These are phyloP conservation scores for Aurelia sp. DNA, from an alignment of 30 jellyfish, hydroid and myxozoan species.

Conservation along the genomic window DNA sequence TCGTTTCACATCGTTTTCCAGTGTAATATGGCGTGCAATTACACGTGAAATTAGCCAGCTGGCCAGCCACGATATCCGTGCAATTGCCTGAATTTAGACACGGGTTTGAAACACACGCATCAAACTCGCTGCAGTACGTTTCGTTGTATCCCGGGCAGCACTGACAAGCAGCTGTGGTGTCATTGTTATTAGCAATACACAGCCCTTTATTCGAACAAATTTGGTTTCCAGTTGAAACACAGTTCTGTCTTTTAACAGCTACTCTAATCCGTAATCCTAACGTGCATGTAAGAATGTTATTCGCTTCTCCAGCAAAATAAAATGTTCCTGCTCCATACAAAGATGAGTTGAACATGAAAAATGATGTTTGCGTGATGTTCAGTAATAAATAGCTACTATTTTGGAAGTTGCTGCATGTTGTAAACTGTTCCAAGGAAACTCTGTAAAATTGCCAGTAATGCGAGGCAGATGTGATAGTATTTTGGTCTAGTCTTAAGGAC, in stretches of 20 bases:
- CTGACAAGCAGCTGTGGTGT: slow-evolving; percentile 29
- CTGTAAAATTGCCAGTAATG: slow-evolving; percentile 45
- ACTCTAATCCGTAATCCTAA: slow-evolving; percentile 46
- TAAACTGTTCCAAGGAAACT: slow-evolving; percentile 30
- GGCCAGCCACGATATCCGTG: slow-evolving; percentile 64
- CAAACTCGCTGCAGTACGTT: slow-evolving; percentile 55
- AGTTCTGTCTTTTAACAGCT: slow-evolving; percentile 17
- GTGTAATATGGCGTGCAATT: slow-evolving; percentile 75
- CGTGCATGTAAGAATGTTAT: slow-evolving; percentile 32
- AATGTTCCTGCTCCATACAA: slow-evolving; percentile 27
- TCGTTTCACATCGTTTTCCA: slow-evolving; percentile 78
- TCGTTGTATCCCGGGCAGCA: slow-evolving; percentile 81
- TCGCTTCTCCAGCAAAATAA: slow-evolving; percentile 42
- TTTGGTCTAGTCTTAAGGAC: slow-evolving; percentile 18
- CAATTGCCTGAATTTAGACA: slow-evolving; percentile 87
- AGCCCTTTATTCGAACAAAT: slow-evolving; percentile 59
- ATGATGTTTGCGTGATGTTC: slow-evolving; percentile 31
- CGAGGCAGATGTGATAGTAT: neutral
- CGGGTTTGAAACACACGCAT: slow-evolving; percentile 72
- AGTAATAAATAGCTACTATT: neutral
- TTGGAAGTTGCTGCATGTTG: slow-evolving; percentile 7
- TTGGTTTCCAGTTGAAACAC: neutral
- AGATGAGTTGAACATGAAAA: slow-evolving; percentile 28
- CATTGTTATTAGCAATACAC: slow-evolving; percentile 50
- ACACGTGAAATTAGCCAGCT: slow-evolving; percentile 58